A percentile compares a stretch with the other conserved stretches of the same genome.
phyloP scores from a whole-genome alignment of 2,888 invertebrate genomes.

The Chromoteleia sp. region DNA sequence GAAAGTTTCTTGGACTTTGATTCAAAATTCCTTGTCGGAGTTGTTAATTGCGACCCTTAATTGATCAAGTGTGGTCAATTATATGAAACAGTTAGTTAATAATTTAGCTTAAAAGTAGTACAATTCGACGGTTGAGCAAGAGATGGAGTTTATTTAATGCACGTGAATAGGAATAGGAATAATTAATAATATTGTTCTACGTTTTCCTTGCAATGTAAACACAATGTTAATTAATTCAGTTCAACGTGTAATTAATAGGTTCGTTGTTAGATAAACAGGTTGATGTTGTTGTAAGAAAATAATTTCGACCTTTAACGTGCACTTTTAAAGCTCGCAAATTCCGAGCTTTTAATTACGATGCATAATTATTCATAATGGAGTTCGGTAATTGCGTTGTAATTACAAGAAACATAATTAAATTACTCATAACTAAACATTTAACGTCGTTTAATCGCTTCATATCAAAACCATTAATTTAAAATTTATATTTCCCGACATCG shows the following conservation, averaged over 20 bases:
- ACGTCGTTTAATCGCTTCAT: not conserved
- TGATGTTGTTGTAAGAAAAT: slow-evolving; percentile 16
- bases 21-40: too few species aligned
- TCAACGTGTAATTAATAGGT: slow-evolving; percentile 34
- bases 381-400: slow-evolving; percentile 11
- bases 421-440: slow-evolving; percentile 13
- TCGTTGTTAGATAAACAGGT: slow-evolving; percentile 26
- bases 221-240: slow-evolving; percentile 38
- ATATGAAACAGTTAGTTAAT: too few species aligned
- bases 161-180: slow-evolving; percentile 24
- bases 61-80: too few species aligned
- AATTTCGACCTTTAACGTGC: slow-evolving; percentile 7
- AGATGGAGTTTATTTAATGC: slow-evolving; percentile 11
- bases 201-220: slow-evolving; percentile 30
- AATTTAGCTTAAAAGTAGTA: not conserved
- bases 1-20: too few species aligned
- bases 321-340: too few species aligned
- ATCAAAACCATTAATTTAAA: not conserved
- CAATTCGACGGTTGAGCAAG: not conserved
- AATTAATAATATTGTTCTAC: slow-evolving; percentile 36
- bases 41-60: too few species aligned
- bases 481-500: not conserved
- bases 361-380: slow-evolving; percentile 22
- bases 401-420: slow-evolving; percentile 9
- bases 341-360: slow-evolving; percentile 14